phyloP scores from a whole-genome alignment of 2,797 vertebrate species.

The Atherinosoma microstoma region DNA sequence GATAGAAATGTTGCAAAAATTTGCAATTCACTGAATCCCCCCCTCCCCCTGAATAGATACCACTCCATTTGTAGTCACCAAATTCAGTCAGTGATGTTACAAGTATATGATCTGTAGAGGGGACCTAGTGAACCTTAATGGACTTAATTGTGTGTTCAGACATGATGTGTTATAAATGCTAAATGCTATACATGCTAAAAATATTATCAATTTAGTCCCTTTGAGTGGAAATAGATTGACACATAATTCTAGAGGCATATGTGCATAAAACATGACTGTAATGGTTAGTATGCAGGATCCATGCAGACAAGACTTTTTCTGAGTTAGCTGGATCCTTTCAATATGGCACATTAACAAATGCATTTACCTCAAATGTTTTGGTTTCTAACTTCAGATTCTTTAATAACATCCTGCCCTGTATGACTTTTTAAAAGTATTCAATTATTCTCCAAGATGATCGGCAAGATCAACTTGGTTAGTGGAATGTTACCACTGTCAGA shows the following conservation, averaged over 20 bases:
- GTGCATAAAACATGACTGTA: neutral
- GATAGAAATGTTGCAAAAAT: too few relatives aligned
- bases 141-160: neutral
- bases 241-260: neutral
- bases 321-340: neutral
- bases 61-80: too few relatives aligned
- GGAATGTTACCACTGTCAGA: conserved; percentile 4
- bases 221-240: neutral
- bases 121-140: too few relatives aligned
- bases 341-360: neutral
- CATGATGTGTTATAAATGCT: neutral
- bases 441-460: neutral
- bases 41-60: too few relatives aligned
- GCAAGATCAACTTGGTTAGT: neutral
- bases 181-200: neutral
- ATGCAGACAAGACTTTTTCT: neutral
- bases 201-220: neutral
- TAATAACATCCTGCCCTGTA: neutral
- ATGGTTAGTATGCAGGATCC: neutral
- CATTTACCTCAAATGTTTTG: neutral
- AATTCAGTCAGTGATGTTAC: too few relatives aligned
- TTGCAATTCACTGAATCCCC: too few relatives aligned
- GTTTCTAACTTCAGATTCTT: neutral
- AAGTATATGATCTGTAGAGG: too few relatives aligned
- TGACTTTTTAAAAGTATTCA: neutral